These are phyloP conservation scores for Drosophila imparisetae DNA, from an alignment of 2,888 invertebrate genomes.

Conservation along the genomic window DNA sequence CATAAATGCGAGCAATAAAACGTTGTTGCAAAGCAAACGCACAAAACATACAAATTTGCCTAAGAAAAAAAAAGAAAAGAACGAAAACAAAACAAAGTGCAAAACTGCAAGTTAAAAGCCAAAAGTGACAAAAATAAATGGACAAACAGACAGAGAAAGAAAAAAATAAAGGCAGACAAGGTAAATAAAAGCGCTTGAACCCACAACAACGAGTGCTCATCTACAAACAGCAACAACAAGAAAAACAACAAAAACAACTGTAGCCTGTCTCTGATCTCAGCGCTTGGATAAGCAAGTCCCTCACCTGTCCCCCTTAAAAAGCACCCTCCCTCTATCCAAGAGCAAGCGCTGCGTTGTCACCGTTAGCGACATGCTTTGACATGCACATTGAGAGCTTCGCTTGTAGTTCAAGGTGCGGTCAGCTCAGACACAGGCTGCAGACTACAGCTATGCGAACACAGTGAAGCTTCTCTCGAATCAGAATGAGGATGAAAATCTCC, in stretches of 20 bases:
- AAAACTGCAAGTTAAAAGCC: conserved; percentile 51
- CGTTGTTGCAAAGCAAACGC: conserved; percentile 36
- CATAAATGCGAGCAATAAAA: conserved; percentile 63
- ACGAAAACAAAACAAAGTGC: conserved; percentile 25
- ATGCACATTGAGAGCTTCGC: conserved; percentile 34
- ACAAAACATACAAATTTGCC: conserved; percentile 63
- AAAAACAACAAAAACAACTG: conserved; percentile 13
- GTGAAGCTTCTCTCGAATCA: conserved; percentile 18
- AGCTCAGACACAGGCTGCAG: conserved; percentile 7
- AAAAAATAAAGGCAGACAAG: conserved; percentile 66
- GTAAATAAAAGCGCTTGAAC: conserved; percentile 62
- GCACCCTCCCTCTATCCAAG: background rate
- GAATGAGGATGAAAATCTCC: background rate
- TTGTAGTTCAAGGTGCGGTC: conserved; percentile 72
- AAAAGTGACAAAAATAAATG: conserved; percentile 41
- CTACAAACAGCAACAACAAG: conserved; percentile 25
- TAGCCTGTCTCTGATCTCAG: conserved; percentile 57
- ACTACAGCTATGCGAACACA: conserved; percentile 49
- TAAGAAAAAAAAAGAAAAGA: conserved; percentile 23
- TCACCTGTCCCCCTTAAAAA: conserved; percentile 13
- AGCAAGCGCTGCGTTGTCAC: conserved; percentile 35
- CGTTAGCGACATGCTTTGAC: conserved; percentile 42
- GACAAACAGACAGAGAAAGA: conserved; percentile 27
- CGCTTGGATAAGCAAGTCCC: conserved; percentile 51
- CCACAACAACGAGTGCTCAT: conserved; percentile 37